Evolutionary conservation across 2,113 vertebrate genomes (phyloP).

Genomic region (Boulengeromyrus knoepffleri): DNA sequence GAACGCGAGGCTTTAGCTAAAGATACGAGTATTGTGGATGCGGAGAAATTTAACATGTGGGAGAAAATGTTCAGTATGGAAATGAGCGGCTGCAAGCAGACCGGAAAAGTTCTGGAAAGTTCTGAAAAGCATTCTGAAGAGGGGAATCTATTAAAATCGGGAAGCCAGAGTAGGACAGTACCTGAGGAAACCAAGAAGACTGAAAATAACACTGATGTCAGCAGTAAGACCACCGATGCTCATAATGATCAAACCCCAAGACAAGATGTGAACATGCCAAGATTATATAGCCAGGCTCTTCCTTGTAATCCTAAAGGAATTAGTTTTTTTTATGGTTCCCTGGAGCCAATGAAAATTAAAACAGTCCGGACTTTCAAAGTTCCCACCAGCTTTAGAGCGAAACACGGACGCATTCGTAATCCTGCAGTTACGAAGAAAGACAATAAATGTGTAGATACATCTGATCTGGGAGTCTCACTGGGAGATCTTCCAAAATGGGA

Average conservation of each 20-base stretch:
- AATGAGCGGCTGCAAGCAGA: slow-evolving; percentile 61
- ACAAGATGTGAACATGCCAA: slow-evolving; percentile 72
- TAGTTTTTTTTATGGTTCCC: slow-evolving; percentile 68
- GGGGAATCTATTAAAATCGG: slow-evolving; percentile 16
- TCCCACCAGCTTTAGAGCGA: slow-evolving; percentile 79
- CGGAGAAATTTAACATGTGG: slow-evolving; percentile 70
- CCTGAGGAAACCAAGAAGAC: slow-evolving; percentile 20
- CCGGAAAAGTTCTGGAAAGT: slow-evolving; percentile 33
- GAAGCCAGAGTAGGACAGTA: slow-evolving; percentile 21
- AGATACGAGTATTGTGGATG: slow-evolving; percentile 51
- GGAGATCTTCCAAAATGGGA: slow-evolving; percentile 74
- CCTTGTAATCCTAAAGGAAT: slow-evolving; percentile 69
- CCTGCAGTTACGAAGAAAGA: slow-evolving; percentile 60
- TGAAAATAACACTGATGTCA: slow-evolving; percentile 24
- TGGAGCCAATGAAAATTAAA: slow-evolving; percentile 84
- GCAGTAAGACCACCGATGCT: slow-evolving; percentile 60
- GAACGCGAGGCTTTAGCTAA: slow-evolving; percentile 73
- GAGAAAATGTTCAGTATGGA: slow-evolving; percentile 92
- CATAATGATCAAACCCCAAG: slow-evolving; percentile 71
- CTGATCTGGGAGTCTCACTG: slow-evolving; percentile 64
- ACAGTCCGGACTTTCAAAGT: slow-evolving; percentile 81
- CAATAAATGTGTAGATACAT: slow-evolving; percentile 76
- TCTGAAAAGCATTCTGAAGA: slow-evolving; percentile 16
- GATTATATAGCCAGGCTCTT: slow-evolving; percentile 68
- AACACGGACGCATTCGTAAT: slow-evolving; percentile 71